Base-by-base conservation (phyloP, 2,797 vertebrate species). In the Channallabes apus region DNA sequence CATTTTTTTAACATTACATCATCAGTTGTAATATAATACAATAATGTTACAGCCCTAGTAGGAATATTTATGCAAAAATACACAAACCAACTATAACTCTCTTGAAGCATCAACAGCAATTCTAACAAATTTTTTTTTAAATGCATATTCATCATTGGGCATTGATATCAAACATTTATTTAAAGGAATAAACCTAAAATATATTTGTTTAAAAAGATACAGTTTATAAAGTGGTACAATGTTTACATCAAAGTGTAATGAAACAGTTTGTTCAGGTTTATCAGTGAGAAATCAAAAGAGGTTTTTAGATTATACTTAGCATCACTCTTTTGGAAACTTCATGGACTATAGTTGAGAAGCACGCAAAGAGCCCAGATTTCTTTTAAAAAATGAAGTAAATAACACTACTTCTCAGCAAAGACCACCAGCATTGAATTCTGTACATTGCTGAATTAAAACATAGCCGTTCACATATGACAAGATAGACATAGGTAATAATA, bases 121-220 rank as follows among this genome's bases (percentile, higher is more conserved):
- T 38, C 81, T 29, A 41, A 72, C 29, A 72, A 72, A 82, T 71
- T 59, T 58, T 46, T 56, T 56, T n/a, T n/a, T n/a, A 58, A 58
- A 71, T 59, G 71, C 17, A 51, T 59, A 17, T 41, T 71, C 18
- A 29, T 12, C 22, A 15, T 27, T 38, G 29, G 3, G 6, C 56
- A 61, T 12, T 61, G 32, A 27, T 56, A 15, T 9, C 35, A 84
- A 79, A 79, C 62, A 67, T 5, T 17, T 59, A 35, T 61, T 68
- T 29, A 2, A 24, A 51, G 38, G 20, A 38, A 6, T 17, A n/a
- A 15, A 24, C 8, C 59, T 35, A 4, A 77, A 35, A 22, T 24
- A 4, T 78, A 59, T 22, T 29, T 59, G 56, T 35, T 14, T n/a
- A 72, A 6, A 72, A 75, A 27, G 15, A 17, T 5, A n/a, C 41